These are phyloP conservation scores for Chiroxiphia lanceolata DNA, from an alignment of 2,797 vertebrate species.

Conservation along the genomic window DNA sequence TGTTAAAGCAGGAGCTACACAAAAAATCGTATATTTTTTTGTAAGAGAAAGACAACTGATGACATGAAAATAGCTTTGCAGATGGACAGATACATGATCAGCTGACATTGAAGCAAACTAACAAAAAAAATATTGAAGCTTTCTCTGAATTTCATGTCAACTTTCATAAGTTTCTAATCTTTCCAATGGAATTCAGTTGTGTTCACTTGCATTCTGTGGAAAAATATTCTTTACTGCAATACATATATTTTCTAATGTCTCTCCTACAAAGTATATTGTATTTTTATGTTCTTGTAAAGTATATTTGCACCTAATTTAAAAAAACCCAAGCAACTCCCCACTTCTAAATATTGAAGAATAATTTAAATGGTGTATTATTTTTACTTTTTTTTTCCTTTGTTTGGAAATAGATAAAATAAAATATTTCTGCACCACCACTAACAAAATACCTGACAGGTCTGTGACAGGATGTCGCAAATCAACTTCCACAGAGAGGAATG, in stretches of 20 bases:
- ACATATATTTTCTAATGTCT: not conserved
- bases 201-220: not conserved
- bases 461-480: slow-evolving; percentile 28
- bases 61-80: not conserved
- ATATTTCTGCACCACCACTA: not conserved
- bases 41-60: not conserved
- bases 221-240: not conserved
- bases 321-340: rapidly evolving
- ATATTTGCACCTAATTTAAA: not conserved
- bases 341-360: not conserved
- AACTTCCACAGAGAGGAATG: not conserved
- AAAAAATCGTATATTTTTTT: rapidly evolving
- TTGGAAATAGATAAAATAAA: not conserved
- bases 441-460: not conserved
- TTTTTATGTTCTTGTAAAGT: not conserved
- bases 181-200: rapidly evolving
- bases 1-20: not conserved
- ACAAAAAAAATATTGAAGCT: not conserved
- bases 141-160: not conserved
- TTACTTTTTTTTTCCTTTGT: rapidly evolving
- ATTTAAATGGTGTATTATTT: not conserved
- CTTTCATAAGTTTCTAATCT: not conserved
- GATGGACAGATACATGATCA: not conserved
- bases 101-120: not conserved
- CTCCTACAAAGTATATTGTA: not conserved